A percentile compares a stretch with the other conserved stretches of the same genome.
Conservation (phyloP, 2,888 invertebrate genomes). For the Dioctria rufipes region DNA sequence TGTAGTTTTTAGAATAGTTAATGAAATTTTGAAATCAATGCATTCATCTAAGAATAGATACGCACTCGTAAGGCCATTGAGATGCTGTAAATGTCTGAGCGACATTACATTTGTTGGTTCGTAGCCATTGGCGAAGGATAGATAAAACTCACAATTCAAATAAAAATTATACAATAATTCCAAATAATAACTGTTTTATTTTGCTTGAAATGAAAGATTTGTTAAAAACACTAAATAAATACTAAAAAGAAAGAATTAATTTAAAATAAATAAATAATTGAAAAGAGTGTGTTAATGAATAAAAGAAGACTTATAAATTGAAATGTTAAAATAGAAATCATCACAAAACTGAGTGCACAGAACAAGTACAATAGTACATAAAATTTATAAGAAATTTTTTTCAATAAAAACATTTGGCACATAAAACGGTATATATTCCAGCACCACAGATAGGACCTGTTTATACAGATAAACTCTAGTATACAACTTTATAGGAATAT, state of each 20-base stretch:
- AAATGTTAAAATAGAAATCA: conserved; percentile 20
- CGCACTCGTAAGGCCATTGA: not conserved
- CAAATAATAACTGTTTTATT: no score
- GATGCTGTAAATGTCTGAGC: no score
- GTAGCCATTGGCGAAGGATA: no score
- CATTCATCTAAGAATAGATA: no score
- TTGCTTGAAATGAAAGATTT: no score
- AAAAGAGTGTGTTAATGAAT: not conserved
- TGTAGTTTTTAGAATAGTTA: no score
- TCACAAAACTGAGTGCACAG: not conserved
- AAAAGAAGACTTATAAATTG: not conserved
- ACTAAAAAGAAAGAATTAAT: conserved; percentile 7
- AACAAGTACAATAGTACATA: not conserved
- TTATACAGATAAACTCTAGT: no score
- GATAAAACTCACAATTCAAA: no score
- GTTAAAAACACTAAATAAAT: not conserved
- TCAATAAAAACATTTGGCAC: conserved; percentile 29
- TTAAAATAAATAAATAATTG: not conserved
- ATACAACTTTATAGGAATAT: no score
- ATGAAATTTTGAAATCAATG: no score
- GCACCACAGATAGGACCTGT: conserved; percentile 9
- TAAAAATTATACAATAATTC: no score
- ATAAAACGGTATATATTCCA: not conserved
- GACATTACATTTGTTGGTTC: no score
- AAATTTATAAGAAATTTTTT: not conserved